Conservation (phyloP, 2,113 vertebrate genomes). For the Centrocercus urophasianus region DNA sequence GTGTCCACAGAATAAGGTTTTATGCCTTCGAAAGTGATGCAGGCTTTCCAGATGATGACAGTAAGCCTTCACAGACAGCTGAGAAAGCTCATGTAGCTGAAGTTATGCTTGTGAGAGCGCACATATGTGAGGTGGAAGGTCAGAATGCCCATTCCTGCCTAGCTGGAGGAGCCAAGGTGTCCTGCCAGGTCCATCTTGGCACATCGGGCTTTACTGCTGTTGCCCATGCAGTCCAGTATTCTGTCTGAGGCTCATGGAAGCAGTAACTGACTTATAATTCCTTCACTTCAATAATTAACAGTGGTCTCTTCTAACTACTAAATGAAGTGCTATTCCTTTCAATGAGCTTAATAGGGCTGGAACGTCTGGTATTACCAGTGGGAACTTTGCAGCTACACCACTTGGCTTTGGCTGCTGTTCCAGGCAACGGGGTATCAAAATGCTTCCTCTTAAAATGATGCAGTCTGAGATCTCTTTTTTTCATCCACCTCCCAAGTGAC, state of each 20-base stretch:
- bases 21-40: not conserved
- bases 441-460: not conserved
- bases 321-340: not conserved
- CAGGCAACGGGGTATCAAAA: not conserved
- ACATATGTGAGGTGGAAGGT: rapidly evolving
- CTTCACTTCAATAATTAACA: not conserved
- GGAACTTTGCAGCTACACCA: not conserved
- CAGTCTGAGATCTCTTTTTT: not conserved
- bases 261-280: not conserved
- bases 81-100: not conserved
- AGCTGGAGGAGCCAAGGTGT: not conserved
- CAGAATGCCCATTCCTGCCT: not conserved
- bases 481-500: not conserved
- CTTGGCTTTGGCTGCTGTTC: not conserved
- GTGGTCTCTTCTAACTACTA: not conserved
- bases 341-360: not conserved
- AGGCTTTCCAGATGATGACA: not conserved
- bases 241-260: not conserved
- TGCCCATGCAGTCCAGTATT: not conserved
- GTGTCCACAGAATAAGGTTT: not conserved
- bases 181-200: not conserved
- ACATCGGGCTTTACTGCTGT: not conserved
- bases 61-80: rapidly evolving
- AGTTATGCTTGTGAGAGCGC: not conserved
- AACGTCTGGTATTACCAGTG: not conserved